Evolutionary conservation across 2,888 invertebrate species (phyloP).

Genomic region (Lithophane leautieri): DNA sequence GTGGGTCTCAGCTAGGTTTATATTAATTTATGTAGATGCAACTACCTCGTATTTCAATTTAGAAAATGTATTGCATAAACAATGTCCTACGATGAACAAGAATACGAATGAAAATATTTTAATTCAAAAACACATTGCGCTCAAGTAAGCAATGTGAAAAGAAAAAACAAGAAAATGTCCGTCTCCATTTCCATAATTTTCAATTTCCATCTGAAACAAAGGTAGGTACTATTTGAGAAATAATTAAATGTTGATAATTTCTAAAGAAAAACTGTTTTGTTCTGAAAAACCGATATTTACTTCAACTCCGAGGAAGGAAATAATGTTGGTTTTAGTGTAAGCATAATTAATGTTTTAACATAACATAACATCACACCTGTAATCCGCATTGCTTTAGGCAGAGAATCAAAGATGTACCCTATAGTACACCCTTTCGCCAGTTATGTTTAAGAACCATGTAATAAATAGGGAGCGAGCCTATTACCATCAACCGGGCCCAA

Average conservation of each 20-base stretch:
- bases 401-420: too few species aligned
- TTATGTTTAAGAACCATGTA: too few species aligned
- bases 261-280: slow-evolving; percentile 17
- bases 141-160: slow-evolving; percentile 15
- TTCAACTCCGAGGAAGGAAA: not conserved
- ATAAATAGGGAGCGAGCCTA: too few species aligned
- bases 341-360: not conserved
- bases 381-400: too few species aligned
- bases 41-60: slow-evolving; percentile 1
- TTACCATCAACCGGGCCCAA: too few species aligned
- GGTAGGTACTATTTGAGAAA: slow-evolving; percentile 1
- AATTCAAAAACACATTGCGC: slow-evolving; percentile 25
- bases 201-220: slow-evolving; percentile 27
- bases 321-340: not conserved
- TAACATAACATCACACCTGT: too few species aligned
- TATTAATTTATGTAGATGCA: not conserved
- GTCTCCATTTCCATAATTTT: slow-evolving; percentile 33
- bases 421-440: too few species aligned
- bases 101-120: slow-evolving; percentile 21
- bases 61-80: not conserved
- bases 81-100: not conserved
- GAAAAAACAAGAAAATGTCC: slow-evolving; percentile 12
- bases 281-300: not conserved
- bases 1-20: too few species aligned
- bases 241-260: slow-evolving; percentile 27